Percentiles rank a stretch among this genome's conserved stretches.
Conservation (phyloP, 2,888 invertebrate species). For the Zhengitettix transpicula region DNA sequence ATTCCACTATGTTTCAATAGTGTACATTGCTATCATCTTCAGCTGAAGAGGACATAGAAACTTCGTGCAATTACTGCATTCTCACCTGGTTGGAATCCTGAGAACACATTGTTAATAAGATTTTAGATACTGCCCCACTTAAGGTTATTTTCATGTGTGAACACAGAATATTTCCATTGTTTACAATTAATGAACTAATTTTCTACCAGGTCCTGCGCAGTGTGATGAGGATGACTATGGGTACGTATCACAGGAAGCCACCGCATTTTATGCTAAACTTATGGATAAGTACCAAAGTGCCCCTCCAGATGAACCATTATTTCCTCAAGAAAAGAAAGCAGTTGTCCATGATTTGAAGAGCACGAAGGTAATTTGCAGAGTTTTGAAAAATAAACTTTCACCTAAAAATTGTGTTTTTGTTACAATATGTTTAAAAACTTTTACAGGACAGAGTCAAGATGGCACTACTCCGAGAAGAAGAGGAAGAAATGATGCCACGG, state of each 20-base stretch:
- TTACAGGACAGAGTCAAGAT: conserved; percentile 52
- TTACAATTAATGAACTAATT: not conserved
- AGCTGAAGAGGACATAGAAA: no score
- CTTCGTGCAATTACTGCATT: no score
- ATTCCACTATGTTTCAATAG: no score
- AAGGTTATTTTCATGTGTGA: no score
- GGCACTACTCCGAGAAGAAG: conserved; percentile 50
- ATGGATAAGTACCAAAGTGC: conserved; percentile 61
- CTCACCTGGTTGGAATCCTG: no score
- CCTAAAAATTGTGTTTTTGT: no score
- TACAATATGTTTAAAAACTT: conserved; percentile 6
- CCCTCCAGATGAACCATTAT: conserved; percentile 34
- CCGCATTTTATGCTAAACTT: conserved; percentile 66
- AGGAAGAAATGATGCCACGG: conserved; percentile 54
- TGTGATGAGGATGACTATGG: conserved; percentile 87
- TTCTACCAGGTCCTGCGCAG: conserved; percentile 42
- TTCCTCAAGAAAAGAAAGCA: conserved; percentile 15
- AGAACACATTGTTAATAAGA: no score
- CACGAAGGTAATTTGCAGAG: conserved; percentile 24
- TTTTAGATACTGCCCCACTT: no score
- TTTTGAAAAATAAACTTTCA: not conserved
- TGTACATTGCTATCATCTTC: no score
- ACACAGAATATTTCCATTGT: no score
- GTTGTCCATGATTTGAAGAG: conserved; percentile 31
- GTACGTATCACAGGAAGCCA: conserved; percentile 69